Evolutionary conservation across 1,140 invertebrate species (phyloP).

Genomic region (Drosophila fuyamai): DNA sequence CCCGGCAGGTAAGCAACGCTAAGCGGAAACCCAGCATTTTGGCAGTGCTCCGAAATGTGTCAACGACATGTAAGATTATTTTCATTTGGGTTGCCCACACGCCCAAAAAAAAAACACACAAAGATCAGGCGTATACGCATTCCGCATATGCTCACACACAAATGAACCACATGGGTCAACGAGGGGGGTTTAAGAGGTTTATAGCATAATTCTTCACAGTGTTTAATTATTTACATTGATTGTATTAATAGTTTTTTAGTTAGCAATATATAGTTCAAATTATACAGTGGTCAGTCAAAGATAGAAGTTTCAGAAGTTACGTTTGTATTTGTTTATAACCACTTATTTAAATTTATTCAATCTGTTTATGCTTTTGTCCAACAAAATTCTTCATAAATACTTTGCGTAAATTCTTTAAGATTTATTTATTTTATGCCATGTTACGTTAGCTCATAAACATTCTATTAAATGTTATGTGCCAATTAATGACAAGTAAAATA

Average conservation of each 20-base stretch:
- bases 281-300: not conserved
- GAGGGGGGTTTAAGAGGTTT: constrained; percentile 21
- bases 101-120: constrained; percentile 13
- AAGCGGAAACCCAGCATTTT: constrained; percentile 68
- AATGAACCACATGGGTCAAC: constrained; percentile 22
- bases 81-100: constrained; percentile 51
- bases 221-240: not conserved
- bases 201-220: no score
- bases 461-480: no score
- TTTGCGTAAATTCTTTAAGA: not conserved
- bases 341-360: not conserved
- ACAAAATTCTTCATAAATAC: not conserved
- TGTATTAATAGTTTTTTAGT: not conserved
- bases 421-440: not conserved
- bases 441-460: no score
- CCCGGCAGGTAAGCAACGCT: constrained; percentile 76
- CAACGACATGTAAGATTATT: constrained; percentile 84
- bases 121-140: constrained; percentile 35
- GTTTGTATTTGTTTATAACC: not conserved
- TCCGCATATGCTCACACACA: constrained; percentile 13
- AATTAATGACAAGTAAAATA: no score
- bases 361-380: not conserved
- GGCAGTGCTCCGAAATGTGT: constrained; percentile 73
- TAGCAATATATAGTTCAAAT: not conserved
- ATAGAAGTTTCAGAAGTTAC: no score